Conservation (phyloP, 2,797 vertebrate genomes). For the Peromyscus melanophrys region DNA sequence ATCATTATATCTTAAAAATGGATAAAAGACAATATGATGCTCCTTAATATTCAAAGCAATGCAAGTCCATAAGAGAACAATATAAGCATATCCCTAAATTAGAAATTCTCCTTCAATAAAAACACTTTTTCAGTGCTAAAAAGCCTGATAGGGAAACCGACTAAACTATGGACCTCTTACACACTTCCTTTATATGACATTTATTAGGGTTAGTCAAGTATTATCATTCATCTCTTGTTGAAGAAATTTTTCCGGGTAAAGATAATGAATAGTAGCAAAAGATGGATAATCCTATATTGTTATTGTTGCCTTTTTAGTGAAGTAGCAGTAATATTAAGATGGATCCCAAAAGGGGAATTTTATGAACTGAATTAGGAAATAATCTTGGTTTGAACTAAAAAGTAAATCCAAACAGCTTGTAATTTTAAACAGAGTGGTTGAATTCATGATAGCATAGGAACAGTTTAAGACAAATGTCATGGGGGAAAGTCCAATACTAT, state of each 20-base stretch:
- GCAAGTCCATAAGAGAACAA: slow-evolving; percentile 61
- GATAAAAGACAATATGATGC: slow-evolving; percentile 50
- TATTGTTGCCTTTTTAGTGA: slow-evolving; percentile 64
- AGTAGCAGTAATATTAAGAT: slow-evolving; percentile 61
- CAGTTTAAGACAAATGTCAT: slow-evolving; percentile 52
- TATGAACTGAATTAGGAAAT: slow-evolving; percentile 65
- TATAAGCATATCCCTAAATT: slow-evolving; percentile 50
- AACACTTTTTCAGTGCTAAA: slow-evolving; percentile 85
- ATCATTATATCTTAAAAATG: slow-evolving; percentile 67
- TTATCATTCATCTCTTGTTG: slow-evolving; percentile 60
- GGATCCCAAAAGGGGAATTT: slow-evolving; percentile 73
- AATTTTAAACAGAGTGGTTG: slow-evolving; percentile 63
- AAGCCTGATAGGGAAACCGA: slow-evolving; percentile 86
- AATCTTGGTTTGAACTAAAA: slow-evolving; percentile 64
- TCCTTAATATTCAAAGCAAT: slow-evolving; percentile 64
- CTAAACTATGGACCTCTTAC: slow-evolving; percentile 88
- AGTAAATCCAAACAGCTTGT: slow-evolving; percentile 51
- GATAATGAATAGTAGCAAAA: slow-evolving; percentile 70
- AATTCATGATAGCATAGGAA: slow-evolving; percentile 68
- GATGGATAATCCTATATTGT: slow-evolving; percentile 47
- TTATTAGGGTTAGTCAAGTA: slow-evolving; percentile 74
- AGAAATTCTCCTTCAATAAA: slow-evolving; percentile 62
- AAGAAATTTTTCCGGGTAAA: slow-evolving; percentile 69
- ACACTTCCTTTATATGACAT: slow-evolving; percentile 86
- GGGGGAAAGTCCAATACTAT: slow-evolving; percentile 7